Evolutionary conservation across 2,113 vertebrate genomes (phyloP), one percentile per base, ranked within the genome.

Genomic region (Pogonocichla stellata): DNA sequence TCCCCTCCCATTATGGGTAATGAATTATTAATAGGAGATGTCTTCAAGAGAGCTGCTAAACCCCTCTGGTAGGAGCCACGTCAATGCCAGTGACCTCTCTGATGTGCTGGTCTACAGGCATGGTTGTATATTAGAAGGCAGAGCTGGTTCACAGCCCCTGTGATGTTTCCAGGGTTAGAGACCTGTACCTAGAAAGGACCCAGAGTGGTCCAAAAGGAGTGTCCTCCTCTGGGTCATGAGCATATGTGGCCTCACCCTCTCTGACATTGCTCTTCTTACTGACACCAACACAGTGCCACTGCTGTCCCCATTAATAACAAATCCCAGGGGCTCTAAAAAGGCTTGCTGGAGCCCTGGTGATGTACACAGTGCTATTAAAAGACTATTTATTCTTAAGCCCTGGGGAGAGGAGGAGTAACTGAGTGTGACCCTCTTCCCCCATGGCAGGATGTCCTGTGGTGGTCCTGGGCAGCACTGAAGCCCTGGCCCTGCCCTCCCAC

Each of bases 361-460:
- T 19, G 9, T 8, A 12, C 45, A 65, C 20, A 33, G 66, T 22
- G 36, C 71, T 85, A 38, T 71, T 53, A 74, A 81, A 56, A 81
- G 60, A 14, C 14, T 40, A 9, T 67, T 50, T 62, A n/a, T 40
- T 66, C 15, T 36, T 11, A 26, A 5, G 60, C 24, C 7, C 23
- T 42, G 34, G 50, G 17, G 47, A 48, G 20, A 69, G 12, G 25
- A 84, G 25, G 19, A 60, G 17, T 9, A 19, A 38, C 38, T 42
- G 38, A 25, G 33, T 2, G 24, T 36, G 43, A 61, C 24, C 14
- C 51, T 54, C 29, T 71, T 47, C 13, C 20, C 38, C 10, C 23
- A 12, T 0, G 1, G 33, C 67, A 80, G 31, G 14, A 18, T 58
- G n/a, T 78, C 29, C 31, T 0, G 0, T 9, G 34, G 12, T 24